Evolutionary conservation across 2,888 invertebrate genomes (phyloP), one percentile per base, ranked within the genome.

Genomic region (Criorhina ranunculi): DNA sequence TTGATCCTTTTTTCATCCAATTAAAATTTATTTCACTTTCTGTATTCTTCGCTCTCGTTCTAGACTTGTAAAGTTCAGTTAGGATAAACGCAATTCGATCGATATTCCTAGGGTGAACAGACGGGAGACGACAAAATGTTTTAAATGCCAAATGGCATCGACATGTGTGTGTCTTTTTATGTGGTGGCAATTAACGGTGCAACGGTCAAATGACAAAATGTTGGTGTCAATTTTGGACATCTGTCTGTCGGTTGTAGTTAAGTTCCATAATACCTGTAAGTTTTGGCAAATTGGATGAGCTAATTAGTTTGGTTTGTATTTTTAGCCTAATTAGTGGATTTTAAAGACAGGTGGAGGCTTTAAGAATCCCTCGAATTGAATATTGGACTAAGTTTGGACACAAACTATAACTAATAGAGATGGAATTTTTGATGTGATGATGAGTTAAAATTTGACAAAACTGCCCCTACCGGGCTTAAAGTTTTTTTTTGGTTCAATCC

Each of bases 1-100:
- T 75, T 75, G 75, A 75, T 75, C 53, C 66, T 66, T 75, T 75
- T 62, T 66, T 49, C 31, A 17, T 66, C 75, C 66, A 75, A 75
- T 75, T 75, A 75, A 64, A 64, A 75, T 75, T 57, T 75, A 75
- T 75, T 66, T 75, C 49, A 17, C 31, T 40, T 75, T 57, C 42
- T 19, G 9, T 35, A 24, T 24, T 24, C 1, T 24, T 24, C 24
- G 2, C 44, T 57, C 5, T 33, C 7, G 9, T 9, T 12, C 15
- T 24, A 24, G 51, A 29, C 35, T 40, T 66, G 9, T n/a, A 19
- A 33, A 37, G 8, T 46, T 46, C 24, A 53, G n/a, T n/a, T 15
- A 19, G 15, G 35, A 59, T 17, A 24, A n/a, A 11, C 37, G 70
- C 46, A 70, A 70, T 70, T 31, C 17, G 70, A 70, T 59, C 59